Evolutionary conservation across 2,113 vertebrate genomes (phyloP), one percentile per base, ranked within the genome.

Genomic region (Syngnathus scovelli): DNA sequence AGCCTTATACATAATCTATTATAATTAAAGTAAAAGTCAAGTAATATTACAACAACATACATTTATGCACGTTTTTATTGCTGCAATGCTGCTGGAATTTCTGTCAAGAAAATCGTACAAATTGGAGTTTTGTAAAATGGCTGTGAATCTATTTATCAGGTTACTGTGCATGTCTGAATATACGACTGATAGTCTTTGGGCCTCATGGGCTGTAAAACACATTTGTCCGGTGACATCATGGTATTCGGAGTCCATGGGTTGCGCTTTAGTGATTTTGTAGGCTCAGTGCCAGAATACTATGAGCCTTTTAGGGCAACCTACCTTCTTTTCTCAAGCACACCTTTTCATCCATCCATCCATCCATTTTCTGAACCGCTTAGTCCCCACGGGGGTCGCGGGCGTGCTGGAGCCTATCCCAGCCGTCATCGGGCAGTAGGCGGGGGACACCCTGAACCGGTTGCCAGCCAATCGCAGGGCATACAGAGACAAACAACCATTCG

Each of bases 211-310:
- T 81, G 71, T 80, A 77, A 84, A 84, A 77, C 41, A 75, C 80
- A 80, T 60, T 74, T 64, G 68, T 74, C 71, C 77, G 72, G 46
- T 87, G 83, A 88, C 81, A 86, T 89, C 80, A 85, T 71, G 71
- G 60, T 70, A 75, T 79, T 79, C 73, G 66, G 6, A 64, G 21
- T 61, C 73, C 15, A 33, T n/a, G 70, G 61, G 66, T 83, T 63
- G 66, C 56, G 67, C 80, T 81, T 63, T 72, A 74, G 77, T 76
- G 83, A 84, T 88, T 83, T 85, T 62, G 49, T 39, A 44, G 87
- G 88, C 85, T 46, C 6, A 41, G 21, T 58, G 88, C 89, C 87
- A 90, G 81, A 82, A 68, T 13, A 27, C 71, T 82, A 81, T 86
- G 77, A 41, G 61, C 71, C 74, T 46, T 66, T 72, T 39, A 43